Base-by-base conservation (phyloP, 2,113 vertebrate genomes). In the Anguilla japonica region DNA sequence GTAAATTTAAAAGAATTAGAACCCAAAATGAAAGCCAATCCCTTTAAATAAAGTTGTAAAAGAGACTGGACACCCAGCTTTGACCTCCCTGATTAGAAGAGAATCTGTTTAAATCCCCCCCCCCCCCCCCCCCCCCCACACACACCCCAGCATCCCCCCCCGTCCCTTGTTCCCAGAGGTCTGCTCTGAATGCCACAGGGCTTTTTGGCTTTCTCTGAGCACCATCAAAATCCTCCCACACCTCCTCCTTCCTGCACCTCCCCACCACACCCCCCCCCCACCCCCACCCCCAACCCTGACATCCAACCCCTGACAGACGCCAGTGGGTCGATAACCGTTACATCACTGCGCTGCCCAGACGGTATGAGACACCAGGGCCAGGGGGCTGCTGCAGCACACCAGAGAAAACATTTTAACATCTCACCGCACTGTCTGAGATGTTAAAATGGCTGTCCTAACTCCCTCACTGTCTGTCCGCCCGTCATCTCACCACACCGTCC, bases 141-240 rank as follows among this genome's bases (percentile, higher is more conserved):
- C 34, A 34, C 34, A 34, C 14, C 57, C 57, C 57, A 15, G 57
- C 15, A 14, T 20, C 18, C 3, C 57, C 18, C 11, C 13, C 18
- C 60, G 14, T 1, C 60, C 60, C 18, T 5, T 7, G 9, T 43
- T 43, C 83, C 83, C 83, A 75, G 60, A 63, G 83, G 83, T 15
- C 83, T 84, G 57, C 13, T 84, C 41, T 67, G 39, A 67, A 84
- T 40, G 18, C 6, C 18, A 41, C 22, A 26, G 39, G 20, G 60
- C 83, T 84, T 84, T 34, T 84, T 84, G 63, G 26, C 63, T 18
- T 41, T 71, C 40, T 71, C 40, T 43, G 63, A 75, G 60, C 63
- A 26, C 43, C 40, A 75, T 75, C 20, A 71, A 75, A 41, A 3
- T 40, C 56, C 63, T 16, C 22, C 43, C 29, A 85, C 43, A 46